Base-by-base conservation (phyloP, 2,113 vertebrate species). In the Leptodactylus fuscus region DNA sequence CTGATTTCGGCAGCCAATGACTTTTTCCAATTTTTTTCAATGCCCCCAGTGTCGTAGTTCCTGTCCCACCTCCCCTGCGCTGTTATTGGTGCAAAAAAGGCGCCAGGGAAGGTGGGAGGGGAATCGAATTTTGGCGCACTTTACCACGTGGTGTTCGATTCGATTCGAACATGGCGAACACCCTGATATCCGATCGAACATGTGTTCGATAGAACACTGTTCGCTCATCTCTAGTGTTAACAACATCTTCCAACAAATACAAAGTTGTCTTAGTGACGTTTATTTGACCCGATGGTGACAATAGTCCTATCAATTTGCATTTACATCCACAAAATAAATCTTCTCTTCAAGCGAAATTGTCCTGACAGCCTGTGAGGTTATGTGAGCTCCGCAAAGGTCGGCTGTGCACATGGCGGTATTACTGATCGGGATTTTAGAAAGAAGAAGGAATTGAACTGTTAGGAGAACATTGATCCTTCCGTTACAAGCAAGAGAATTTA, bases 301-400 rank as follows among this genome's bases (percentile, higher is more conserved):
- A 34, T 55, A 41, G 48, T 53, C 41, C n/a, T 58, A 85, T 55
- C 49, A 44, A 70, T 85, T 70, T 53, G 5, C n/a, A 73, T 55
- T 81, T 41, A 44, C 65, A 79, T 73, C 84, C 73, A 16, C 71
- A 51, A 60, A 60, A 81, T 48, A 46, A 85, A 77, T 70, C 24
- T 62, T 76, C 75, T 22, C 83, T 55, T 58, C 18, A 20, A 32
- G 20, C 18, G 27, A 55, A 70, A 60, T 73, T 48, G 60, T 73
- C 36, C 24, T 41, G 69, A 60, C 49, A 73, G 24, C 34, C 58
- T 73, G 41, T 34, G 34, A 53, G 49, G 49, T 32, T 58, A 36
- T 81, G 53, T 86, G 77, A 86, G 70, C 74, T 62, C 48, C 81
- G 62, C 34, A 86, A 86, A 86, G 77, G 76, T 86, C 84, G 69